These are phyloP conservation scores for Pogonus chalceus DNA, from an alignment of 1,140 invertebrate genomes.

Conservation along the genomic window DNA sequence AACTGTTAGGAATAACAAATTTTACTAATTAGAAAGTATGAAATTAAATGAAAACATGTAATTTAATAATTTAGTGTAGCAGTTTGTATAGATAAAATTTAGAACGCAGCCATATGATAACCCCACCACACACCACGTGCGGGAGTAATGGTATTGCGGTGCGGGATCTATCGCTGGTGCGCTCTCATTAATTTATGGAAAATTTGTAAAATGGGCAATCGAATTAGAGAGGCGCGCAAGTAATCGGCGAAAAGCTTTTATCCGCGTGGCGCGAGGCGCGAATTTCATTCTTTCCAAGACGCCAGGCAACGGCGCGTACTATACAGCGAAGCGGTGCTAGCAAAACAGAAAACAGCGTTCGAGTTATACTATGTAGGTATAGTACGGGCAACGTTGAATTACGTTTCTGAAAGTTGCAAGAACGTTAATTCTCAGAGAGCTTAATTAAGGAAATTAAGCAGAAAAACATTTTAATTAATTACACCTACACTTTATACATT, in stretches of 20 bases:
- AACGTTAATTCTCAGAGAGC: slow-evolving; percentile 4
- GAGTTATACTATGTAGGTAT: background rate
- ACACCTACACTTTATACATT: slow-evolving; percentile 7
- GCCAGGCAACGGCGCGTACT: no score
- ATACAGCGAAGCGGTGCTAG: no score
- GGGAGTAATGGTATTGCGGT: slow-evolving; percentile 7
- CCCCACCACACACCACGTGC: no score
- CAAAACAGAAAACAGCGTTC: background rate
- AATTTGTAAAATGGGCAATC: slow-evolving; percentile 3
- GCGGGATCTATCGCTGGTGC: background rate
- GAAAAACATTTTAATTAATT: slow-evolving; percentile 8
- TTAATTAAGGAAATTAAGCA: slow-evolving; percentile 7
- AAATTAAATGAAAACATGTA: no score
- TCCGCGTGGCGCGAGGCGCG: no score
- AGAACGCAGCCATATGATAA: no score
- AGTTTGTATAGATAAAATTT: no score
- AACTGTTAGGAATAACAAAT: no score
- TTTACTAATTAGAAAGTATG: no score
- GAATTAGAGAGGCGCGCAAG: background rate
- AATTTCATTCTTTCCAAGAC: no score
- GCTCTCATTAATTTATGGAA: slow-evolving; percentile 5
- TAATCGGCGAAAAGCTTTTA: slow-evolving; percentile 5
- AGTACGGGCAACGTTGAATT: background rate
- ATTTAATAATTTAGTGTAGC: no score
- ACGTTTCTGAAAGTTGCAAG: slow-evolving; percentile 1